A percentile compares a stretch with the other conserved stretches of the same genome.
Conservation (phyloP, 1,140 invertebrate species). For the Conopomorpha cramerella region DNA sequence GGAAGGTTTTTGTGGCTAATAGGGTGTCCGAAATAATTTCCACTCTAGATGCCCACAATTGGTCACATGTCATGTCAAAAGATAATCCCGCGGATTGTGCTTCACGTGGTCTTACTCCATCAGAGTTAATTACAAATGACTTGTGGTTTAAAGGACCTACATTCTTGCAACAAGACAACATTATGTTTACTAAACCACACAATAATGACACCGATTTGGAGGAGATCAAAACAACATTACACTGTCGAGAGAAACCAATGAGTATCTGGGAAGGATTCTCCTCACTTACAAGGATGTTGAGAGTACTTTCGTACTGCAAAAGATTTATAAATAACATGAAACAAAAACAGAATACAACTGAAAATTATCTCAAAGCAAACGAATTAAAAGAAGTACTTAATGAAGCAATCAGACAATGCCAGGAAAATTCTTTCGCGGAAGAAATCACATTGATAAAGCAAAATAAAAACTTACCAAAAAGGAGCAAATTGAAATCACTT, state of each 20-base stretch:
- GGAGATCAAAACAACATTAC: neutral
- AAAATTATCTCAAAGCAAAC: neutral
- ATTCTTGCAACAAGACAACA: conserved; percentile 6
- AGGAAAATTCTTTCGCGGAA: neutral
- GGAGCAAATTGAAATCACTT: neutral
- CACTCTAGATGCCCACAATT: conserved; percentile 4
- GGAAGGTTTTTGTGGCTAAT: conserved; percentile 15
- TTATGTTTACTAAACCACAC: neutral
- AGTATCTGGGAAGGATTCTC: conserved; percentile 2
- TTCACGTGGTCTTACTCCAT: conserved; percentile 11
- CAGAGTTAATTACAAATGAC: conserved; percentile 6
- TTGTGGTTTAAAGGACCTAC: conserved; percentile 22
- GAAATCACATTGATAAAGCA: neutral
- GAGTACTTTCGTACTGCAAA: conserved; percentile 2
- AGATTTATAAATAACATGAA: conserved; percentile 1
- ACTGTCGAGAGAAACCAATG: neutral
- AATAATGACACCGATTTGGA: conserved; percentile 2
- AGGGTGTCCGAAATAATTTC: conserved; percentile 12
- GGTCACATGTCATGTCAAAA: conserved; percentile 8
- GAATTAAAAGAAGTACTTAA: neutral
- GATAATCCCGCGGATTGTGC: conserved; percentile 17
- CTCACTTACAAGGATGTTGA: neutral
- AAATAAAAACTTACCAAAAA: neutral
- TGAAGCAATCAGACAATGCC: neutral
- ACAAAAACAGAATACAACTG: neutral